phyloP scores from a whole-genome alignment of 2,797 vertebrate species.

The Lagorchestes hirsutus region DNA sequence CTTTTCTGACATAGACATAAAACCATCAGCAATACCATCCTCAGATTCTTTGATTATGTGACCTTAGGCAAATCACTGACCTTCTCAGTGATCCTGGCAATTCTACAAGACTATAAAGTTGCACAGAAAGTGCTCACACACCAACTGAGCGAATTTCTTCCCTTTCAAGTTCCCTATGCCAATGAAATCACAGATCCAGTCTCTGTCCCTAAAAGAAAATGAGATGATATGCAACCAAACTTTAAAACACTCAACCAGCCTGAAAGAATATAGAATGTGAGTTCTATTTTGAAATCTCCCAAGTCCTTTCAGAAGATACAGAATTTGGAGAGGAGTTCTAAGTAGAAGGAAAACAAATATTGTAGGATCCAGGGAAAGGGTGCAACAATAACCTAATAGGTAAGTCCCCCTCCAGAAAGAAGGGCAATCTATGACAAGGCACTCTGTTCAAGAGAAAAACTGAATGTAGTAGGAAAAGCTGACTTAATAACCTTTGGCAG shows the following conservation, averaged over 20 bases:
- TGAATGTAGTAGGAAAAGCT: conserved; percentile 8
- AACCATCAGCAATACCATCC: not conserved
- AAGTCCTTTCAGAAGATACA: not conserved
- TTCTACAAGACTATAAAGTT: not conserved
- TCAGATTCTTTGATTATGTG: not conserved
- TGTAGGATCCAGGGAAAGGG: not conserved
- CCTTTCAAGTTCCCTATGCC: not conserved
- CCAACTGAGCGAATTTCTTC: not conserved
- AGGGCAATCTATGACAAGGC: not conserved
- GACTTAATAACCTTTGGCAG: conserved; percentile 50
- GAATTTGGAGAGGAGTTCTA: not conserved
- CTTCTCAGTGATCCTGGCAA: no score
- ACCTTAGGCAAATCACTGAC: not conserved
- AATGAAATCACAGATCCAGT: not conserved
- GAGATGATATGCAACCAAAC: not conserved
- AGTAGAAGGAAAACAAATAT: not conserved
- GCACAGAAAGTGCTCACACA: not conserved
- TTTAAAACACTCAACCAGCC: not conserved
- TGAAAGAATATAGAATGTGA: not conserved
- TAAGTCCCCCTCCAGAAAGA: not conserved
- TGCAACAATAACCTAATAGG: not conserved
- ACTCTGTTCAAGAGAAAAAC: conserved; percentile 33
- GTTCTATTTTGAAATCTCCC: not conserved
- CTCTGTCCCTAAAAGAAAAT: not conserved
- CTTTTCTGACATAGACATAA: not conserved